Evolutionary conservation across 2,888 invertebrate species (phyloP), one percentile per base, ranked within the genome.

Genomic region (Apodemia duryi): DNA sequence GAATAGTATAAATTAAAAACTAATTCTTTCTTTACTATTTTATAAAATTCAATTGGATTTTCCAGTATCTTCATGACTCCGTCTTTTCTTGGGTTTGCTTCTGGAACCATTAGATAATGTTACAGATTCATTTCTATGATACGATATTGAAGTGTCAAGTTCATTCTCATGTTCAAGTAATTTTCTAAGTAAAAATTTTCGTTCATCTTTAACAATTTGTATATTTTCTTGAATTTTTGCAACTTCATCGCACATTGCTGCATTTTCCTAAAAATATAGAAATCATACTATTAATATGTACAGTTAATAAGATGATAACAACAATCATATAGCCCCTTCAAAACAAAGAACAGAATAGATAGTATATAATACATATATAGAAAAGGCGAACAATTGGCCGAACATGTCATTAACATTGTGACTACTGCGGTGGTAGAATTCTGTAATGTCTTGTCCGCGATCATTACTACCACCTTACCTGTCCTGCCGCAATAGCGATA

Each of bases 211-310:
- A 0, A 96, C 95, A 64, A 95, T 93, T 38, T 95, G 85, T 63
- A 97, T 94, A 81, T 96, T 96, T 75, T 97, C 95, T 85, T 98
- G 97, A 70, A 96, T 94, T 82, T 95, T 94, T 0, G 96, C 95
- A 21, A 97, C 95, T 92, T 98, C 97, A 90, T 98, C 98, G 83
- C 97, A 97, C 2, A 98, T 83, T 6, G 96, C 96, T 64, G 96
- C 95, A 89, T 96, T 97, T 91, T 96, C 96, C 96, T 96, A 57
- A 75, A 76, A 67, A 64, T 7, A 61, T 28, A 28, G 10, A 10
- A 9, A 21, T 11, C 13, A 0, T 13, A 13, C 46, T 13, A 13
- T 13, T 46, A 46, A 4, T 46, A 46, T 13, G 46, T 46, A 46
- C 13, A 5, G 13, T 13, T 46, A 46, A 4, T 46, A 46, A 13